phyloP scores from a whole-genome alignment of 2,113 vertebrate genomes.

The Poicephalus gulielmi region DNA sequence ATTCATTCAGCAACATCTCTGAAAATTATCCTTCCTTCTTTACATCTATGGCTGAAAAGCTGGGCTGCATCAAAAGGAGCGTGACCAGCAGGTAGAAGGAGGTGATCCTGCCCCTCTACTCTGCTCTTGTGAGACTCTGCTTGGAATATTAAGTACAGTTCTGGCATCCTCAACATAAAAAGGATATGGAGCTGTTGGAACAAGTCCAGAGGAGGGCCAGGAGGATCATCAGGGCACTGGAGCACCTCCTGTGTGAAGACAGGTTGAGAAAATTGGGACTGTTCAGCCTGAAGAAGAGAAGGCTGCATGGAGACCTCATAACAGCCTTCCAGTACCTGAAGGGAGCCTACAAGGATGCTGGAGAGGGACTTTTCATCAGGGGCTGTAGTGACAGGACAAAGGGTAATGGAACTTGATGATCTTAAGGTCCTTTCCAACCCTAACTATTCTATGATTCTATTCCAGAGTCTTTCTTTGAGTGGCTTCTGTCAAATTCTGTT shows the following conservation, averaged over 20 bases:
- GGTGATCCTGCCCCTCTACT: not conserved
- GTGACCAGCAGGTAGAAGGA: not conserved
- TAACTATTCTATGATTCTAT: not conserved
- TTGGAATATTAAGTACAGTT: not conserved
- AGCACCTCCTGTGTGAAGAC: not conserved
- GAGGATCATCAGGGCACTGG: not conserved
- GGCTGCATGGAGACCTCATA: not conserved
- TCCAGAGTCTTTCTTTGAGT: constrained; percentile 12
- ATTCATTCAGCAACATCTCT: not conserved
- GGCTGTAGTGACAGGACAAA: not conserved
- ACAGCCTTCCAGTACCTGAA: not conserved
- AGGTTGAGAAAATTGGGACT: not conserved
- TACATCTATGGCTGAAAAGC: constrained; percentile 2
- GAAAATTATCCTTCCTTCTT: constrained; percentile 19
- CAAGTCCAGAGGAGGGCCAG: not conserved
- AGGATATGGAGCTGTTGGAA: not conserved
- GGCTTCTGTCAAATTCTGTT: constrained; percentile 45
- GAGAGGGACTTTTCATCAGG: not conserved
- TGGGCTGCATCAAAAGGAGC: not conserved
- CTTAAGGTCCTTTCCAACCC: not conserved
- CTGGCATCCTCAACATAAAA: not conserved
- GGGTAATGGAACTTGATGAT: not conserved
- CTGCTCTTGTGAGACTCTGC: not conserved
- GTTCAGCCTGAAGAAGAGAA: not conserved
- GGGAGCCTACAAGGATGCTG: not conserved